Evolutionary conservation across 2,113 vertebrate species (phyloP).

Genomic region (Reinhardtius hippoglossoides): DNA sequence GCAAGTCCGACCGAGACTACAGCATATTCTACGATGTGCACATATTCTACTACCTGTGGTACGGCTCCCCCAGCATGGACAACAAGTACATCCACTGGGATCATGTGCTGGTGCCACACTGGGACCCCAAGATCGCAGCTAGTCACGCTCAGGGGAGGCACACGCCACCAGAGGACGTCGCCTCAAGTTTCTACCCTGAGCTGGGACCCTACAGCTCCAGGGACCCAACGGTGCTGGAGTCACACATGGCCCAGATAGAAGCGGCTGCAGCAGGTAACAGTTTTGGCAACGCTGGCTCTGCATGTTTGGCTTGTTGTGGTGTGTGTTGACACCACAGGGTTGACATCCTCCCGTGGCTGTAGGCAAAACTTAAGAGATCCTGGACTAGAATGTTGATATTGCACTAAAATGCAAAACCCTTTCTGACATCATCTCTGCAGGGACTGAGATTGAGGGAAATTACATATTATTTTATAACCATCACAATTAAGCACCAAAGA

Average conservation of each 20-base stretch:
- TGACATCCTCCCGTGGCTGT: no score
- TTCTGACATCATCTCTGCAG: no score
- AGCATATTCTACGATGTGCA: constrained; percentile 89
- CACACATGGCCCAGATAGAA: constrained; percentile 88
- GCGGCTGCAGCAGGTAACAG: constrained; percentile 87
- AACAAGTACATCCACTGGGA: constrained; percentile 89
- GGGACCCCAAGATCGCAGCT: constrained; percentile 92
- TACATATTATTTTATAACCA: no score
- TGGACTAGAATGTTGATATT: no score
- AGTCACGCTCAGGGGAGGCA: constrained; percentile 90
- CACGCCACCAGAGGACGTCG: constrained; percentile 87
- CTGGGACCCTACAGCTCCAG: constrained; percentile 92
- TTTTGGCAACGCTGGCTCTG: no score
- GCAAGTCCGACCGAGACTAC: constrained; percentile 77
- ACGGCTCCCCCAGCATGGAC: constrained; percentile 85
- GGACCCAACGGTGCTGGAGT: constrained; percentile 86
- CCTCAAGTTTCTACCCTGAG: constrained; percentile 90
- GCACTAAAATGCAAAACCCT: no score
- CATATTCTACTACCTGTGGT: constrained; percentile 93
- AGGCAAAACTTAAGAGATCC: no score
- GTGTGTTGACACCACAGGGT: no score
- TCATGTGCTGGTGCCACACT: constrained; percentile 91
- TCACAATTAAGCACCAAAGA: no score
- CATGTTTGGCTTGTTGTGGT: no score
- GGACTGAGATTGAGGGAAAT: no score